Evolutionary conservation across 2,797 vertebrate genomes (phyloP).

Genomic region (Enteromius treurensis): DNA sequence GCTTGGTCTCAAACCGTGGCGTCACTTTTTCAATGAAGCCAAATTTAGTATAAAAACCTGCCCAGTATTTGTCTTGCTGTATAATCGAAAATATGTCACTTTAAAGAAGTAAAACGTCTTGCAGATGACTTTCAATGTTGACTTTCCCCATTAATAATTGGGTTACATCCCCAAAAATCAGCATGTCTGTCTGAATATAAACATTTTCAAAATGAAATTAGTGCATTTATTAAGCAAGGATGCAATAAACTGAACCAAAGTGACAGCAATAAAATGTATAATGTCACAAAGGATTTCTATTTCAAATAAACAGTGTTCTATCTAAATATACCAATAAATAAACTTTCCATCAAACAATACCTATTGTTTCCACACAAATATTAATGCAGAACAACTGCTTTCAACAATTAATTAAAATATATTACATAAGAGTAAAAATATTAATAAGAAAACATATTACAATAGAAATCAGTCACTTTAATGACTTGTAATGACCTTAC

Average conservation of each 20-base stretch:
- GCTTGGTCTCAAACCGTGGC: slow-evolving; percentile 7
- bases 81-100: neutral
- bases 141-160: neutral
- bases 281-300: neutral
- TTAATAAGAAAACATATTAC: neutral
- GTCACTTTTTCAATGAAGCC: neutral
- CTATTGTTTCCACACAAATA: neutral
- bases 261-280: neutral
- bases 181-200: neutral
- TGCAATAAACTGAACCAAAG: neutral
- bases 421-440: too few relatives aligned
- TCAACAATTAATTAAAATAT: neutral
- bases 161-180: neutral
- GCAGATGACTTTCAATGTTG: neutral
- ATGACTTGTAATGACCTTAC: neutral
- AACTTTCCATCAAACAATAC: neutral
- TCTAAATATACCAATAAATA: neutral
- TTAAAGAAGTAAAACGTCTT: neutral
- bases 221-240: neutral
- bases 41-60: neutral
- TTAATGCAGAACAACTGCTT: neutral
- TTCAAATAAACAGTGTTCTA: neutral
- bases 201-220: neutral
- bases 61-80: neutral
- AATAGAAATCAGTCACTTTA: neutral